These are phyloP conservation scores for Amphipyra berbera DNA, from an alignment of 2,888 invertebrate species.

Conservation along the genomic window DNA sequence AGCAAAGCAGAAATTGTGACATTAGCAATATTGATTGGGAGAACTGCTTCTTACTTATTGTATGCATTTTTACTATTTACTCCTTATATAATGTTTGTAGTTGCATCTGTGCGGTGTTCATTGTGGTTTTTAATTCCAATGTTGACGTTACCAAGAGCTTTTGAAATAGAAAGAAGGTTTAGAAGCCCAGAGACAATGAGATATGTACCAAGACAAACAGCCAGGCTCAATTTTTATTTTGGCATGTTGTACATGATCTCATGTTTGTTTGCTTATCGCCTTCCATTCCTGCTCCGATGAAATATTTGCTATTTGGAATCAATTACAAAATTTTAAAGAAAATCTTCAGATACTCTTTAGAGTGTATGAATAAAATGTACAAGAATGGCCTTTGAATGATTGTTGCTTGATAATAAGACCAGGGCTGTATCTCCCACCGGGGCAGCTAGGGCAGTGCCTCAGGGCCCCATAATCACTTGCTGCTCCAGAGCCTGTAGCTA, in stretches of 20 bases:
- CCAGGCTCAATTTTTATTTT: constrained; percentile 96
- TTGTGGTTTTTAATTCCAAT: constrained; percentile 97
- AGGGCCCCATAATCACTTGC: no score
- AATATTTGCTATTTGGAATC: constrained; percentile 27
- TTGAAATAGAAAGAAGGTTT: constrained; percentile 97
- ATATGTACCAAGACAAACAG: constrained; percentile 96
- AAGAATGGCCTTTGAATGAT: constrained; percentile 20
- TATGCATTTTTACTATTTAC: constrained; percentile 97
- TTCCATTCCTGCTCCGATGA: constrained; percentile 89
- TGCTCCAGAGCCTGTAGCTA: no score
- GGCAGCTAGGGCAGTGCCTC: no score
- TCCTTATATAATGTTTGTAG: constrained; percentile 97
- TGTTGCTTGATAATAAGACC: constrained; percentile 2
- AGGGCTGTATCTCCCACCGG: no score
- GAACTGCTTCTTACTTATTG: constrained; percentile 96
- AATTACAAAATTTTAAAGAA: background rate
- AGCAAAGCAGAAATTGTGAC: constrained; percentile 97
- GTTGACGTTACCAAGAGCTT: constrained; percentile 96
- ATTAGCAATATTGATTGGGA: constrained; percentile 97
- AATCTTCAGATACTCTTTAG: constrained; percentile 28
- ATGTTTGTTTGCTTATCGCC: constrained; percentile 92
- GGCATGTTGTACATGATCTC: constrained; percentile 97
- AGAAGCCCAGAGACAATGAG: constrained; percentile 94
- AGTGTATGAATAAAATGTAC: constrained; percentile 26
- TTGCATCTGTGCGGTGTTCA: constrained; percentile 95